These are phyloP conservation scores for Lepus townsendii DNA, from an alignment of 2,797 vertebrate species.

Conservation along the genomic window DNA sequence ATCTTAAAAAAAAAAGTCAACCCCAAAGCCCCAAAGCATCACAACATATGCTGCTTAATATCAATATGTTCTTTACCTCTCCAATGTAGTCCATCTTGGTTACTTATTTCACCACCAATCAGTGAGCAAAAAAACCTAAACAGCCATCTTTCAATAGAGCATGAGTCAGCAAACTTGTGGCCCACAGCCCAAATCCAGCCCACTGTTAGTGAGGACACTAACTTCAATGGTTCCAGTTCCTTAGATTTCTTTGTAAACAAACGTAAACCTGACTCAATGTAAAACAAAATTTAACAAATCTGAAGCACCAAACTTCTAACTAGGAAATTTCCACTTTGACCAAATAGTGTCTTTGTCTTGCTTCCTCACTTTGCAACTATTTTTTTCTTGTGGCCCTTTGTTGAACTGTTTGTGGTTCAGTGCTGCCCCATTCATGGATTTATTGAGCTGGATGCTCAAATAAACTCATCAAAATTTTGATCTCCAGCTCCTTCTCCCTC, in stretches of 20 bases:
- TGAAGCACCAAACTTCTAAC: neutral
- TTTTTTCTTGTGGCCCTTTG: no score
- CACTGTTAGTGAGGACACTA: neutral
- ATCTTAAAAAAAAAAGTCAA: neutral
- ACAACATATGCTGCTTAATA: neutral
- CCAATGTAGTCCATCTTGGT: neutral
- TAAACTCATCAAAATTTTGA: neutral
- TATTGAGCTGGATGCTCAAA: neutral
- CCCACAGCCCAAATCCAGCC: neutral
- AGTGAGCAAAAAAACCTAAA: neutral
- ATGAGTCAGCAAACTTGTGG: neutral
- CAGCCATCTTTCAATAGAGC: neutral
- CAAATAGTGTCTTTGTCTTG: neutral
- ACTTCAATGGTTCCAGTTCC: neutral
- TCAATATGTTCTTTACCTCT: neutral
- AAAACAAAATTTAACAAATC: neutral
- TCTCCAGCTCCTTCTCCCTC: no score
- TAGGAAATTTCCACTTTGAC: neutral
- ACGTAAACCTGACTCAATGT: neutral
- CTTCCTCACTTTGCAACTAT: neutral
- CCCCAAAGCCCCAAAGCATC: neutral
- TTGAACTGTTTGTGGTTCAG: neutral
- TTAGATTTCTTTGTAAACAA: neutral
- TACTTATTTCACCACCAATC: constrained; percentile 1
- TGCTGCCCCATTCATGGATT: neutral